A percentile compares a stretch with the other conserved stretches of the same genome.
Conservation (phyloP, 2,113 vertebrate genomes). For the Falcunculus frontatus region DNA sequence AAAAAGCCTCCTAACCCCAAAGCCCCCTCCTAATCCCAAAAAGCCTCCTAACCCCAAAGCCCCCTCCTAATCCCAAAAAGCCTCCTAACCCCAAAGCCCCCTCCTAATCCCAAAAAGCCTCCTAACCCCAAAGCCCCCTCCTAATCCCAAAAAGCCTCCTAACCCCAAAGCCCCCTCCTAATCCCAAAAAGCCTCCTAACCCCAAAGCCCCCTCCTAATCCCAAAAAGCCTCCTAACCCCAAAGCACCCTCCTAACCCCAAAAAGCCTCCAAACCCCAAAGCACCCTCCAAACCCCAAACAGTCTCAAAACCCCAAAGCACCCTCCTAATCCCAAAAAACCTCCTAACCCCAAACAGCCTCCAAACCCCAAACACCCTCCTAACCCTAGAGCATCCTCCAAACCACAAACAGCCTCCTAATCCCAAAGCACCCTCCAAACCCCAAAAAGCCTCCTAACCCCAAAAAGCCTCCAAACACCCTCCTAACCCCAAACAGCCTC, state of each 20-base stretch:
- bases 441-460: too few species aligned
- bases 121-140: not conserved
- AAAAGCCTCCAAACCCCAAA: not conserved
- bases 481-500: not conserved
- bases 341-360: too few species aligned
- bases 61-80: accelerated
- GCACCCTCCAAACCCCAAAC: too few species aligned
- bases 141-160: not conserved
- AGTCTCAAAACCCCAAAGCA: not conserved
- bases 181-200: too few species aligned
- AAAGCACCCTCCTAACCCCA: not conserved
- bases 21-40: too few species aligned
- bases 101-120: too few species aligned
- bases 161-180: accelerated
- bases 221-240: too few species aligned
- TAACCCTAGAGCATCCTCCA: not conserved
- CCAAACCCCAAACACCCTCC: not conserved
- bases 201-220: too few species aligned
- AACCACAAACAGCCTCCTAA: not conserved
- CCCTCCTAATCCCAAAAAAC: not conserved
- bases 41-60: not conserved
- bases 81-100: not conserved
- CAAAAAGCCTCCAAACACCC: not conserved
- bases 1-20: too few species aligned
- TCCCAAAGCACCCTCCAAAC: too few species aligned